phyloP scores from a whole-genome alignment of 2,888 invertebrate genomes.

The Scaptomyza reducta region DNA sequence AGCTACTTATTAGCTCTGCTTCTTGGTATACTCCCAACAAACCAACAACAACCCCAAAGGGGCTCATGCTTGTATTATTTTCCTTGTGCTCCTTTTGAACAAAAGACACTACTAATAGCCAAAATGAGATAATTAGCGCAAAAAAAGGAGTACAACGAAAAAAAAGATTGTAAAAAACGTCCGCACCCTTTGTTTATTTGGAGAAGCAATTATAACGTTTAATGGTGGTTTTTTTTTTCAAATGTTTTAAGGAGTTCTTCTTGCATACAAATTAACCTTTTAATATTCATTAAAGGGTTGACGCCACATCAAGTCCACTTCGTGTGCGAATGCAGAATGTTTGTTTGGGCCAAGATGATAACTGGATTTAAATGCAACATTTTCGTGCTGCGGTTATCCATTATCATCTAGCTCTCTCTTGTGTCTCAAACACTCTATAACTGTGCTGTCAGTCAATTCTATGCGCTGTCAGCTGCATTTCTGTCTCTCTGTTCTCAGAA shows the following conservation, averaged over 20 bases:
- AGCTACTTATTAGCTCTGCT: conserved; percentile 58
- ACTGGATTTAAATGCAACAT: conserved; percentile 39
- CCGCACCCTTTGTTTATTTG: conserved; percentile 31
- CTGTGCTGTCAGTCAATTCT: conserved; percentile 54
- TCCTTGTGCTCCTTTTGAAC: conserved; percentile 54
- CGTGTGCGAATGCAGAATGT: conserved; percentile 2
- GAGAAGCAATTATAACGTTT: conserved; percentile 44
- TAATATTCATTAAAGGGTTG: conserved; percentile 47
- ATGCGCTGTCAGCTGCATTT: conserved; percentile 67
- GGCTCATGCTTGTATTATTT: conserved; percentile 45
- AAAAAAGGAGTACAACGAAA: background rate
- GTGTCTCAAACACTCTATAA: background rate
- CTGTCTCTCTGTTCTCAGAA: conserved; percentile 38
- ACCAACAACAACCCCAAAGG: conserved; percentile 48
- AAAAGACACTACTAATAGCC: conserved; percentile 56
- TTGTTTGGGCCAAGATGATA: conserved; percentile 13
- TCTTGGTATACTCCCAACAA: background rate
- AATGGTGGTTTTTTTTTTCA: conserved; percentile 18
- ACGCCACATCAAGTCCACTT: conserved; percentile 31
- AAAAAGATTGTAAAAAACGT: conserved; percentile 12
- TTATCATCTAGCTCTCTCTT: conserved; percentile 29
- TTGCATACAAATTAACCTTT: conserved; percentile 46
- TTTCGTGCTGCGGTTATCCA: conserved; percentile 35
- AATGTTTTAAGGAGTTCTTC: conserved; percentile 10
- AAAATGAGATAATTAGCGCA: conserved; percentile 70